Evolutionary conservation across 2,888 invertebrate genomes (phyloP), one percentile per base, ranked within the genome.

Genomic region (Eurytoma adleriae): DNA sequence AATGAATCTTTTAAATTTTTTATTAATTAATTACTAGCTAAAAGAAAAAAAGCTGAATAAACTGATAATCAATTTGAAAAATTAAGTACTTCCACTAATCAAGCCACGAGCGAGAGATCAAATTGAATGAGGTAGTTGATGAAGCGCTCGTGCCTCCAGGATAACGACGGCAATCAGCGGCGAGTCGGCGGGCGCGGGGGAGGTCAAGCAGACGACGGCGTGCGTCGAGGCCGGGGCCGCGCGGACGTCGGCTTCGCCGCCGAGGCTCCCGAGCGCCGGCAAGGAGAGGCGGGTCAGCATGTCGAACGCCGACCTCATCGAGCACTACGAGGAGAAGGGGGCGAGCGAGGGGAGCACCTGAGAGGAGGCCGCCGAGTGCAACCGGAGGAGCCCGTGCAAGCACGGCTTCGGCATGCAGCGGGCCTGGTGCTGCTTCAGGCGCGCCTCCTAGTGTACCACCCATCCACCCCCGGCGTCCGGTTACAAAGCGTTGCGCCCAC

Each of bases 351-450:
- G 54, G 27, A 86, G 88, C 61, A 88, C 87, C 87, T 89, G 90
- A 89, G 88, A 86, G 76, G 86, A 81, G 74, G 78, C 52, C 40
- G 40, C 16, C 54, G 54, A 54, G 54, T 54, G n/a, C 16, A 40
- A 40, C 64, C 40, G 40, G n/a, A 30, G 40, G 71, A 59, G 71
- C 40, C 18, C 48, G 20, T 80, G 79, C 73, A 80, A 80, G 59
- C 75, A 72, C 3, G 91, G 91, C 67, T 92, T 92, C 84, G 91
- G 91, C 87, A 91, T 93, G 83, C 91, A 92, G 59, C 89, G 92
- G 81, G 92, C 92, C 78, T 92, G 92, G 91, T 93, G 92, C 86
- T 93, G 93, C 84, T 91, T 92, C 83, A 89, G 91, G 79, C 90
- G 91, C 83, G 88, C 90, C 52, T 90, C 90, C 79, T 90, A 90